Base-by-base conservation (phyloP, 2,113 vertebrate species). In the Microcebus jonahi region DNA sequence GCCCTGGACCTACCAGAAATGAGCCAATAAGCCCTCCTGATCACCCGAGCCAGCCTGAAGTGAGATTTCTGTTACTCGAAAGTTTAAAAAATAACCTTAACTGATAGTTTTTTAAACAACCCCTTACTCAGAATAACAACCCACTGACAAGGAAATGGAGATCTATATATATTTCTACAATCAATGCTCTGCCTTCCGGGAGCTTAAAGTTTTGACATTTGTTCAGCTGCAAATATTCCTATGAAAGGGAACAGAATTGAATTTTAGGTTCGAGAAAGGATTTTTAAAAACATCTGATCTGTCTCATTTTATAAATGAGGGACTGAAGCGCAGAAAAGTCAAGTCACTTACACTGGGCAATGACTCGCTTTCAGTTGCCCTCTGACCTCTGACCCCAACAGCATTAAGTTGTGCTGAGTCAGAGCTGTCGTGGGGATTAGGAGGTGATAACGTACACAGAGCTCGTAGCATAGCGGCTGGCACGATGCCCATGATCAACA, bases 41-140 rank as follows among this genome's bases (percentile, higher is more conserved):
- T 75, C 83, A 36, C 55, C 53, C 39, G 80, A 88, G 27, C 39
- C 42, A 63, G 48, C 31, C 42, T 55, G 9, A 73, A 39, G 1
- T 57, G 9, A 95, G 71, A 42, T 67, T 91, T 95, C 42, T 2
- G 15, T 84, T 70, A 80, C 61, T 45, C 34, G 23, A 57, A 21
- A 57, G 21, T 57, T 57, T 23, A n/a, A 39, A 59, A 36, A 79
- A 70, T 36, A 65, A 73, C 7, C 7, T 13, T 90, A 73, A 42
- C n/a, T 77, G 75, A 76, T 25, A 23, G 3, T 90, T 95, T 90
- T 95, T 87, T 27, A 36, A 95, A 96, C 50, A 77, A 68, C 45
- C 73, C 39, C 8, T 29, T 65, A 42, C 6, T 84, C 77, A 67
- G 34, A 96, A 48, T 68, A 61, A 70, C 42, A 70, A 76, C 36